A percentile compares a stretch with the other conserved stretches of the same genome.
These are phyloP conservation scores for Gallirallus australis DNA, from an alignment of 2,797 vertebrate species.

Conservation along the genomic window DNA sequence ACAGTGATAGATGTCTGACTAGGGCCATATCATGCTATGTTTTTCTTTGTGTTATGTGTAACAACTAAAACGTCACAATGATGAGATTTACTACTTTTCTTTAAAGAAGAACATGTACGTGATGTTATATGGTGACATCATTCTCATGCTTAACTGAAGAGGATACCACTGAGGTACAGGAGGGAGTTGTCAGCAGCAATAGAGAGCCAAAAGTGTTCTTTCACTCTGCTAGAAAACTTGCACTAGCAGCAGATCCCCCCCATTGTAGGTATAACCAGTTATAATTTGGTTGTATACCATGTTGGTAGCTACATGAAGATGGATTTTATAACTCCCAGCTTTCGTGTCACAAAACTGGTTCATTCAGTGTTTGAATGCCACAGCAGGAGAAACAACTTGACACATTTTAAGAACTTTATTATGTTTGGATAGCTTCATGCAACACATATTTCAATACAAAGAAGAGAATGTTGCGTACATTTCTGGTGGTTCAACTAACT, in stretches of 20 bases:
- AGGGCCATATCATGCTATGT: not conserved
- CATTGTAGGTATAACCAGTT: not conserved
- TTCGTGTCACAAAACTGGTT: not conserved
- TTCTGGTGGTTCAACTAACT: not conserved
- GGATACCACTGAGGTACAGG: not conserved
- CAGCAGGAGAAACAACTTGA: not conserved
- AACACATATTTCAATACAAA: not conserved
- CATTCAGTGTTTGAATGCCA: not conserved
- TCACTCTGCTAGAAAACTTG: not conserved
- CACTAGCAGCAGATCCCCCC: not conserved
- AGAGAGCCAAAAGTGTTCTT: not conserved
- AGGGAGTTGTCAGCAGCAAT: not conserved
- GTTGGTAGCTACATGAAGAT: not conserved
- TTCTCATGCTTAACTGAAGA: not conserved
- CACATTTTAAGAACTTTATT: not conserved
- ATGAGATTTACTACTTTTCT: not conserved
- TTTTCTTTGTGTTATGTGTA: not conserved
- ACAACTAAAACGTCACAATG: not conserved
- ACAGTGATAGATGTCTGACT: not conserved
- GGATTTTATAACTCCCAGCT: not conserved
- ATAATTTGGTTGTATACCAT: not conserved
- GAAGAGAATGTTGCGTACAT: not conserved
- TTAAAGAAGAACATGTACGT: not conserved
- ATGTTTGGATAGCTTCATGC: not conserved
- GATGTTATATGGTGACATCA: not conserved